Base-by-base conservation (phyloP, 2,797 vertebrate species). In the Galago senegalensis region DNA sequence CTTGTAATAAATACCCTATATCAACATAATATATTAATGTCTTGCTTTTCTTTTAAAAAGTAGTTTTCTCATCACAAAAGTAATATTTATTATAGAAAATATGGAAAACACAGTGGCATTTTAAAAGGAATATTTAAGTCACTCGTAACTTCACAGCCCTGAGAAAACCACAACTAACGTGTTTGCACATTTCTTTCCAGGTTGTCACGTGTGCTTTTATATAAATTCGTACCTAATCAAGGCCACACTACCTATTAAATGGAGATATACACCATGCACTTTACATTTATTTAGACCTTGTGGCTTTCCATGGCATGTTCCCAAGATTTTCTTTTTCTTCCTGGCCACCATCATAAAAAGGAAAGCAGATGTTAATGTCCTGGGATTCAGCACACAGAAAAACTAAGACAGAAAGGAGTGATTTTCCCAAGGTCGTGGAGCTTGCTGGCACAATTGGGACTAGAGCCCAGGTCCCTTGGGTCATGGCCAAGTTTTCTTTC, bases 71-170 rank as follows among this genome's bases (percentile, higher is more conserved):
- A 87, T 88, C 92, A 92, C 10, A 65, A 86, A 92, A 67, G 25
- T 91, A 34, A 92, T 58, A 86, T 16, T 95, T 53, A 70, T 92
- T 94, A 92, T 31, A 89, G 29, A 88, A 95, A 93, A 77, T 87
- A 40, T 88, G 34, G 31, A 27, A 94, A 95, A 83, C 49, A 43
- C 8, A 56, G 34, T 56, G 75, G 8, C 53, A 69, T 91, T 97
- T 92, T 9, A 6, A 63, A 95, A 94, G 84, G 43, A 95, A 79
- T 88, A 89, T 82, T 97, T 79, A 94, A 84, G 69, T 89, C 49
- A 61, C 49, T 56, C 76, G 20, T 93, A 67, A 80, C 77, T 73
- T 87, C 84, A 69, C 43, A 92, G 18, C n/a, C 25, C 58, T n/a
- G 29, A 92, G 85, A 46, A 94, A 96, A 85, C n/a, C 81, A 87